Evolutionary conservation across 53 echinoderm and acorn worm genomes (phyloP).

Genomic region (Stichopus horrens): DNA sequence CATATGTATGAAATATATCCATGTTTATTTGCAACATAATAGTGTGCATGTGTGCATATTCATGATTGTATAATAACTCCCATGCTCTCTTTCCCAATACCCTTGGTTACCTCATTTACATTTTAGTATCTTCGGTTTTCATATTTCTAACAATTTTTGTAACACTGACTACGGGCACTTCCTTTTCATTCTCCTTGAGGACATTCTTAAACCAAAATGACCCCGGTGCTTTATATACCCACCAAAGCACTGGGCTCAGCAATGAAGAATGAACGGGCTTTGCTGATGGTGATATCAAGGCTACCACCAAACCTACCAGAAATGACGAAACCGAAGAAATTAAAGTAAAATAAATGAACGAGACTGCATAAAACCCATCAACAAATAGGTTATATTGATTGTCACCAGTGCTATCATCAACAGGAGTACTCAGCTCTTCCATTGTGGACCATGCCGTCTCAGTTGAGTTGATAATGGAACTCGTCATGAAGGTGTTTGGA

Average conservation of each 20-base stretch:
- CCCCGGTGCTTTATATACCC: not conserved
- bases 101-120: not conserved
- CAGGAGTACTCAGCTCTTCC: not conserved
- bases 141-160: not conserved
- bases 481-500: not conserved
- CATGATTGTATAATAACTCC: too few relatives aligned
- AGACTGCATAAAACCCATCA: not conserved
- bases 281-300: not conserved
- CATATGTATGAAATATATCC: too few relatives aligned
- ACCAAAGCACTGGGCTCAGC: slow-evolving; percentile 6
- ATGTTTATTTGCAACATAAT: too few relatives aligned
- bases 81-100: too few relatives aligned
- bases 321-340: not conserved
- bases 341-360: slow-evolving; percentile 5
- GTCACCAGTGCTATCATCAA: not conserved
- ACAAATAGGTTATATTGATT: not conserved
- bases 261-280: not conserved
- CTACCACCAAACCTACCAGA: not conserved
- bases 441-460: not conserved
- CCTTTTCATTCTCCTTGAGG: not conserved
- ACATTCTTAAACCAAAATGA: not conserved
- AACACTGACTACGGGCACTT: not conserved
- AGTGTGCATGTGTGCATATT: too few relatives aligned
- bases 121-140: not conserved
- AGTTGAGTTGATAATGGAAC: not conserved